phyloP scores from a whole-genome alignment of 2,888 invertebrate genomes.

The Drosophila glabriapex region DNA sequence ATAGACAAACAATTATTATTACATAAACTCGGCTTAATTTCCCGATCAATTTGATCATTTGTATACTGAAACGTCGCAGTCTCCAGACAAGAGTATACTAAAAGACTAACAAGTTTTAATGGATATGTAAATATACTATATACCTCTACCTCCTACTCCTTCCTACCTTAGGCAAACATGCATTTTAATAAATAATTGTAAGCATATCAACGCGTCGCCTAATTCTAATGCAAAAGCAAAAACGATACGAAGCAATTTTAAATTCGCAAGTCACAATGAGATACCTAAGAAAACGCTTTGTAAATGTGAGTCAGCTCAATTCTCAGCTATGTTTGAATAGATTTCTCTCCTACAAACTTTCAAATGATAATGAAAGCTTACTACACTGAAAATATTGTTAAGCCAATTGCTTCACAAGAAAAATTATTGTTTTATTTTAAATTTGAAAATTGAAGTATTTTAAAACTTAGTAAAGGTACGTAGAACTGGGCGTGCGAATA shows the following conservation, averaged over 20 bases:
- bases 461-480: neutral
- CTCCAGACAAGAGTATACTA: neutral
- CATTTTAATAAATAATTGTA: neutral
- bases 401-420: neutral
- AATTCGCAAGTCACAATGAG: constrained; percentile 30
- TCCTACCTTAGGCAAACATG: neutral
- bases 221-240: too few species aligned
- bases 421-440: neutral
- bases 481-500: neutral
- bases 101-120: neutral
- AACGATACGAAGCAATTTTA: neutral
- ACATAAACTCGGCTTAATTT: neutral
- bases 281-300: constrained; percentile 5
- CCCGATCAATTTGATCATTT: neutral
- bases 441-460: accelerated
- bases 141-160: neutral
- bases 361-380: constrained; percentile 28
- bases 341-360: neutral
- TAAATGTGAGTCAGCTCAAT: constrained; percentile 31
- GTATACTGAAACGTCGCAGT: neutral
- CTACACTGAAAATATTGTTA: neutral
- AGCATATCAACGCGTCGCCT: neutral
- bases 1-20: neutral
- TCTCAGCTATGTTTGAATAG: neutral
- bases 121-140: too few species aligned